phyloP scores from a whole-genome alignment of 2,888 invertebrate genomes.

The Nemoura dubitans region DNA sequence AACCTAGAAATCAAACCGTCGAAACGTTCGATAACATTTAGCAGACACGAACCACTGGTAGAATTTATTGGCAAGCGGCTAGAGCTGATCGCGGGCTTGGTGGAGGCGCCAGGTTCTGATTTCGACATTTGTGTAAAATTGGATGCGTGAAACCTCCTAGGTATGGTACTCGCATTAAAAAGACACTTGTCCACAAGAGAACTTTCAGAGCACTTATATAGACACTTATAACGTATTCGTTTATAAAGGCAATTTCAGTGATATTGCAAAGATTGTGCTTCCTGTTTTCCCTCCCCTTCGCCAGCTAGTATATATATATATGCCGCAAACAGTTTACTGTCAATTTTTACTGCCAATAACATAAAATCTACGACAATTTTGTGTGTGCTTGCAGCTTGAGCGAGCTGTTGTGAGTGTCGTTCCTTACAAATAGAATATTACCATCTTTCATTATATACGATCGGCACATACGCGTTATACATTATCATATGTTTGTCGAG shows the following conservation, averaged over 20 bases:
- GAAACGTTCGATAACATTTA: too few species aligned
- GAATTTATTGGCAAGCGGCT: too few species aligned
- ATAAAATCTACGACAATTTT: not conserved
- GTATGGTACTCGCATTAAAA: too few species aligned
- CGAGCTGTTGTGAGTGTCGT: not conserved
- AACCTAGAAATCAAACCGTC: too few species aligned
- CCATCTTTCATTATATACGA: conserved; percentile 20
- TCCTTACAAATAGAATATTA: conserved; percentile 9
- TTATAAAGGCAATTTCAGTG: not conserved
- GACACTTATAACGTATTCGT: too few species aligned
- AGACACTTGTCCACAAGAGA: not conserved
- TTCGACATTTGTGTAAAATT: not conserved
- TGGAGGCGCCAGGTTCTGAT: not conserved
- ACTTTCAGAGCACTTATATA: too few species aligned
- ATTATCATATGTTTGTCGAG: not conserved
- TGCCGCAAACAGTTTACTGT: not conserved
- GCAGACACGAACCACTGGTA: too few species aligned
- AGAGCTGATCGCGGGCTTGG: not conserved
- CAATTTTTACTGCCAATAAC: not conserved
- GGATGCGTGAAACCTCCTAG: too few species aligned
- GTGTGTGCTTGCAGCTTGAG: not conserved
- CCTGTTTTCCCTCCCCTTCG: not conserved
- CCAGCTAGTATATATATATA: not conserved
- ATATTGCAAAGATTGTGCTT: not conserved
- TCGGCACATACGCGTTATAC: too few species aligned